Evolutionary conservation across 2,113 vertebrate species (phyloP).

Genomic region (Megalops atlanticus): DNA sequence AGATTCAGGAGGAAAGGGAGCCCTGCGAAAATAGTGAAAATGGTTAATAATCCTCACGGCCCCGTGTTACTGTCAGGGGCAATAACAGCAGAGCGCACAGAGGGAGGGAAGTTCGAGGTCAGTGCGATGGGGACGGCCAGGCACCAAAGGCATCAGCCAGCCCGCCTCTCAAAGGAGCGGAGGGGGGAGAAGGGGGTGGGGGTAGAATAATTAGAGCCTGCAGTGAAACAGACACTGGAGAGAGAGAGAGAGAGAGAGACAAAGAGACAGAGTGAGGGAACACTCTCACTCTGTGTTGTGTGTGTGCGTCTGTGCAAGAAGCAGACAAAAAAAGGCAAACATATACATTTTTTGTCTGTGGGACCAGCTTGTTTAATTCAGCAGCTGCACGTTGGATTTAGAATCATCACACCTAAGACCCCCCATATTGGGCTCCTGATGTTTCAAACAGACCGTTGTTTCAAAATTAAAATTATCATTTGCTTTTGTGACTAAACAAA

Average conservation of each 20-base stretch:
- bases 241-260: background rate
- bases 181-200: conserved; percentile 32
- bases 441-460: background rate
- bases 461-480: background rate
- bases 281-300: background rate
- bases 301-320: background rate
- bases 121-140: conserved; percentile 27
- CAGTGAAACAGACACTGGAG: conserved; percentile 26
- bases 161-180: conserved; percentile 34
- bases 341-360: background rate
- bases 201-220: conserved; percentile 33
- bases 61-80: conserved; percentile 8
- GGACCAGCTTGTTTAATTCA: background rate
- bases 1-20: background rate
- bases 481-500: too few species aligned
- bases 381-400: background rate
- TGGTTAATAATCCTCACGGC: conserved; percentile 8
- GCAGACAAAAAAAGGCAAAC: background rate
- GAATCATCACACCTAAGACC: background rate
- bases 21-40: background rate
- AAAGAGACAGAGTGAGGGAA: background rate
- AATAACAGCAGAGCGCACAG: background rate
- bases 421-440: background rate
- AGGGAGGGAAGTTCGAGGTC: conserved; percentile 24
- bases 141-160: conserved; percentile 34